These are phyloP conservation scores for Umimayanthus kanabou DNA, from an alignment of 92 coral and sea anemone species.

Conservation along the genomic window DNA sequence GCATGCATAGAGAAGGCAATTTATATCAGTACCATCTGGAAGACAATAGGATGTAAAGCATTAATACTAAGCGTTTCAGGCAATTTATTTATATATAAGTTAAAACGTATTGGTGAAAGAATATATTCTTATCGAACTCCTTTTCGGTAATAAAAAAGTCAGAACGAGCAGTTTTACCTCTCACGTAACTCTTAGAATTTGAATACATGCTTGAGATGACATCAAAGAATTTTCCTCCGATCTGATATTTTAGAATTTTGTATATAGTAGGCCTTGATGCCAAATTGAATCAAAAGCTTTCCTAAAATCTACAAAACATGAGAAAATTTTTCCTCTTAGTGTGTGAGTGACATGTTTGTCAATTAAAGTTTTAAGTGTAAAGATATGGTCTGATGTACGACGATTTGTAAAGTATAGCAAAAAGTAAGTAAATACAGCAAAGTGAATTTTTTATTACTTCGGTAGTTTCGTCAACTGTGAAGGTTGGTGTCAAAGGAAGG, in stretches of 20 bases:
- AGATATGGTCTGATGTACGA: background rate
- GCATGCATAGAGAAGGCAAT: slow-evolving; percentile 32
- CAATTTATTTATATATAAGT: slow-evolving; percentile 41
- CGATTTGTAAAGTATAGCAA: too few relatives aligned
- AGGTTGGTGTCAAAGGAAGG: too few relatives aligned
- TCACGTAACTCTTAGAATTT: slow-evolving; percentile 35
- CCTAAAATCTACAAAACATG: slow-evolving; percentile 1
- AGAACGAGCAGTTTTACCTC: background rate
- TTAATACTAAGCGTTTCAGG: background rate
- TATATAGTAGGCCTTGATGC: background rate
- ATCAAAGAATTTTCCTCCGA: slow-evolving; percentile 35
- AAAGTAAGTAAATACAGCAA: too few relatives aligned
- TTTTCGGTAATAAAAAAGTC: slow-evolving; percentile 26
- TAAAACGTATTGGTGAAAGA: slow-evolving; percentile 38
- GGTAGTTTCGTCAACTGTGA: too few relatives aligned
- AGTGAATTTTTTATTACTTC: too few relatives aligned
- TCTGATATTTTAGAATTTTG: slow-evolving; percentile 39
- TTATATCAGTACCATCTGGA: slow-evolving; percentile 36
- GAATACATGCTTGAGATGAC: slow-evolving; percentile 35
- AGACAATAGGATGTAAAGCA: slow-evolving; percentile 19
- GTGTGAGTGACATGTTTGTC: slow-evolving; percentile 30
- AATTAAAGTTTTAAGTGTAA: background rate
- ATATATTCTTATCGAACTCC: slow-evolving; percentile 56
- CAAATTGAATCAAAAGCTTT: slow-evolving; percentile 48
- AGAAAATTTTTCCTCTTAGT: slow-evolving; percentile 27